Percentiles rank a stretch among this genome's conserved stretches.
Conservation (phyloP, 1,140 invertebrate species). For the Radopholus similis region DNA sequence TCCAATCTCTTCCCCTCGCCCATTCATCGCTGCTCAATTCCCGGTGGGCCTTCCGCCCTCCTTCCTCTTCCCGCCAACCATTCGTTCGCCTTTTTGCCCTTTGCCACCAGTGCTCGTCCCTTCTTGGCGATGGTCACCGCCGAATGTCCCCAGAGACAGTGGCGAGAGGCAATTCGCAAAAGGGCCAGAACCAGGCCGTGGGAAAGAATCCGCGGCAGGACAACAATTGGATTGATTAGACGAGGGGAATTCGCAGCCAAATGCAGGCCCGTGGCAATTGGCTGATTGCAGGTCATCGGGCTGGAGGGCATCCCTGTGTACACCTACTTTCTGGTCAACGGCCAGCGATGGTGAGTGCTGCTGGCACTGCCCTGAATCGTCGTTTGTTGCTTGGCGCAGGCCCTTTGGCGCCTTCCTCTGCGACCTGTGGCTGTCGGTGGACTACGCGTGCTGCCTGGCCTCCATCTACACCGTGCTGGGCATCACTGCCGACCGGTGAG, state of each 20-base stretch:
- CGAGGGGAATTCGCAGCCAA: background rate
- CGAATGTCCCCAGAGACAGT: too few species aligned
- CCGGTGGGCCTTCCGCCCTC: too few species aligned
- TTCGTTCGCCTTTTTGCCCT: too few species aligned
- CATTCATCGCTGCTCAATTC: too few species aligned
- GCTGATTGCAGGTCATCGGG: constrained; percentile 71
- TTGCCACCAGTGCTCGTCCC: too few species aligned
- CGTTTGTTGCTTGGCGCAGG: constrained; percentile 58
- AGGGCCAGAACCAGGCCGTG: too few species aligned
- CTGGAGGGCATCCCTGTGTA: constrained; percentile 69
- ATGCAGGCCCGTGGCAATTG: background rate
- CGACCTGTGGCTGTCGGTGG: constrained; percentile 96
- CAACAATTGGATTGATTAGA: too few species aligned
- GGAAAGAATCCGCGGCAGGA: too few species aligned
- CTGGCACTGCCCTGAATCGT: background rate
- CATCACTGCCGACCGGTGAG: constrained; percentile 86
- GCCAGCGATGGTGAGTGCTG: constrained; percentile 74
- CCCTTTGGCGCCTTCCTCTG: constrained; percentile 89
- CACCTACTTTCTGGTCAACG: constrained; percentile 77
- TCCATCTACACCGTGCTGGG: constrained; percentile 97
- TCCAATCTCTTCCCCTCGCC: too few species aligned
- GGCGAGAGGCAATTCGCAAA: too few species aligned
- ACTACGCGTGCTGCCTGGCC: constrained; percentile 96
- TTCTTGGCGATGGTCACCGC: too few species aligned
- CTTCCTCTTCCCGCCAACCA: too few species aligned